phyloP scores from a whole-genome alignment of 2,797 vertebrate species.

The Halcyon chelicuti region DNA sequence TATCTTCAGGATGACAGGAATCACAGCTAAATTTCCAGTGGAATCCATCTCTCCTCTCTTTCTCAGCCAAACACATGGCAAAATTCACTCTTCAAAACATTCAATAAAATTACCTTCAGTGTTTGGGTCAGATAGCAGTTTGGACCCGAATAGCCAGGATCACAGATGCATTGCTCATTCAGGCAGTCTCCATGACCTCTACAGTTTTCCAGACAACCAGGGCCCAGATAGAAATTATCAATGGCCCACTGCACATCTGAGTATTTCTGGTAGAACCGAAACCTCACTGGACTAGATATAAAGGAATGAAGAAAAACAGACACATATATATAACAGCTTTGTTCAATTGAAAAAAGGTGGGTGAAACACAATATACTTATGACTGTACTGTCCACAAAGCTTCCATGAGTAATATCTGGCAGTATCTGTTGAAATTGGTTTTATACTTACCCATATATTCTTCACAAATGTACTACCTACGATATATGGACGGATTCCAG shows the following conservation, averaged over 20 bases:
- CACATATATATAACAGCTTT: not conserved
- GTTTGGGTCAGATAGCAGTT: conserved; percentile 91
- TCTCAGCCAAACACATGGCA: not conserved
- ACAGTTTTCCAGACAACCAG: conserved; percentile 90
- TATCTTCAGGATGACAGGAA: not conserved
- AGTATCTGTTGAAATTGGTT: not conserved
- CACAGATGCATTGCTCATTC: conserved; percentile 93
- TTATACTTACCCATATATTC: not conserved
- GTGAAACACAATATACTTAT: not conserved
- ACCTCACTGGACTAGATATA: conserved; percentile 87
- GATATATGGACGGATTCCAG: not conserved
- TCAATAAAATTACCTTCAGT: conserved; percentile 85
- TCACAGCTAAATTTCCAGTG: not conserved
- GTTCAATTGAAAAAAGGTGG: not conserved
- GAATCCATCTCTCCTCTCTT: not conserved
- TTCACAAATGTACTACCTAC: not conserved
- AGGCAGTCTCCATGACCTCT: conserved; percentile 96
- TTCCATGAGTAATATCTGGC: not conserved
- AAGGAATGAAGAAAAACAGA: conserved; percentile 43
- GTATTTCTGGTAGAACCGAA: conserved; percentile 96
- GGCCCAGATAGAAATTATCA: conserved; percentile 97
- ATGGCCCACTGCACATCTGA: conserved; percentile 96
- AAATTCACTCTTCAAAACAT: not conserved
- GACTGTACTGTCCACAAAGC: not conserved
- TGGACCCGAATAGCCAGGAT: conserved; percentile 92